Percentiles rank a stretch among this genome's conserved stretches.
phyloP scores from a whole-genome alignment of 2,797 vertebrate genomes.

The Clamator glandarius region DNA sequence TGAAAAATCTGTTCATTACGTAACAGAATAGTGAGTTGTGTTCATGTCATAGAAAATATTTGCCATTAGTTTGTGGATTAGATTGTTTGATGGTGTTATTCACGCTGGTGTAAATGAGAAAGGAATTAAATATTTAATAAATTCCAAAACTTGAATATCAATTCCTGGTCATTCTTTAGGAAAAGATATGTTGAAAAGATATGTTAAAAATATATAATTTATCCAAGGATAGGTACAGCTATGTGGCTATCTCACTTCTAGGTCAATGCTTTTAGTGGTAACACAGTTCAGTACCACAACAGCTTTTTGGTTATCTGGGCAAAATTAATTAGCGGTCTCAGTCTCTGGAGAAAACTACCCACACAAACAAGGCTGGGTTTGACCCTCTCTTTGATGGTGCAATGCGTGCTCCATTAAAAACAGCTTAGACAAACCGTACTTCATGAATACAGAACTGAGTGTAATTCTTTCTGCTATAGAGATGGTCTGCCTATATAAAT shows the following conservation, averaged over 20 bases:
- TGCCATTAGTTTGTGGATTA: not conserved
- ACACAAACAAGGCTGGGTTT: not conserved
- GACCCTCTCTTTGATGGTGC: not conserved
- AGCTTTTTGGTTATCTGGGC: not conserved
- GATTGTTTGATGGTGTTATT: not conserved
- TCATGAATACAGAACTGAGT: not conserved
- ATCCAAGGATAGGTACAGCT: not conserved
- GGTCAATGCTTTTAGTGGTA: not conserved
- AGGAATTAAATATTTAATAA: not conserved
- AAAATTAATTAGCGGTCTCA: not conserved
- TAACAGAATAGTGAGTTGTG: not conserved
- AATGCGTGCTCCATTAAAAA: not conserved
- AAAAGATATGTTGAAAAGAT: not conserved
- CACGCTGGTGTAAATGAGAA: not conserved
- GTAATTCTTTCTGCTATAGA: not conserved
- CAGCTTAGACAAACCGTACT: rapidly evolving
- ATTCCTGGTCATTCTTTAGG: not conserved
- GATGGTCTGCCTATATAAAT: rapidly evolving
- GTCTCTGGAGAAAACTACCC: not conserved
- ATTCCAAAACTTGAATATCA: not conserved
- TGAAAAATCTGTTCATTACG: not conserved
- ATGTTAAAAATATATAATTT: not conserved
- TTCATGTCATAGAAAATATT: not conserved
- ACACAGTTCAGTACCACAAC: not conserved
- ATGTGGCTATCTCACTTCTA: not conserved